Evolutionary conservation across 2,888 invertebrate species (phyloP).

Genomic region (Cabera pusaria): DNA sequence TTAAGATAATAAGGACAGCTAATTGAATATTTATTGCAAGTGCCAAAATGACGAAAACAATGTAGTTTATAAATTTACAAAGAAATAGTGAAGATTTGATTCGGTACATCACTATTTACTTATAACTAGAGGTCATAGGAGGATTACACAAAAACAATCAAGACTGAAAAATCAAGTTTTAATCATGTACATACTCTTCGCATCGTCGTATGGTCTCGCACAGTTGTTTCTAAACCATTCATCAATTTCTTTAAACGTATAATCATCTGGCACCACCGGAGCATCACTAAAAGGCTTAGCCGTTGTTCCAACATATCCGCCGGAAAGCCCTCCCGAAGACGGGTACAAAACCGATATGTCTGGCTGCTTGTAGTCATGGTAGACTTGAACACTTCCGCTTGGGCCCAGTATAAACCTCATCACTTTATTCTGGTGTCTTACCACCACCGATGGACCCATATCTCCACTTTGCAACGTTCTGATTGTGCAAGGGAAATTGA

Average conservation of each 20-base stretch:
- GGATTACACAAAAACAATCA: no score
- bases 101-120: no score
- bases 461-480: constrained; percentile 44
- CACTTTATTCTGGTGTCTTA: constrained; percentile 43
- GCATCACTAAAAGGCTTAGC: constrained; percentile 39
- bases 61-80: no score
- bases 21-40: no score
- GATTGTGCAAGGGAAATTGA: constrained; percentile 43
- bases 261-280: constrained; percentile 38
- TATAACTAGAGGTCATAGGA: no score
- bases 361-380: constrained; percentile 33
- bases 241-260: constrained; percentile 34
- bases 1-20: no score
- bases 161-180: no score
- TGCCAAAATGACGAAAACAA: no score
- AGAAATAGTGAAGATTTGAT: no score
- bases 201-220: constrained; percentile 33
- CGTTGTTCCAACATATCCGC: constrained; percentile 24
- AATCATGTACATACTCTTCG: no score
- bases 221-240: constrained; percentile 35
- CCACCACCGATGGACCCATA: constrained; percentile 50
- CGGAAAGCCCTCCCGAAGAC: constrained; percentile 42
- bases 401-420: constrained; percentile 43
- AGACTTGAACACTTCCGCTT: constrained; percentile 29
- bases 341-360: constrained; percentile 38